A percentile compares a stretch with the other conserved stretches of the same genome.
Evolutionary conservation across 2,797 vertebrate genomes (phyloP).

Genomic region (Epinephelus malabaricus): DNA sequence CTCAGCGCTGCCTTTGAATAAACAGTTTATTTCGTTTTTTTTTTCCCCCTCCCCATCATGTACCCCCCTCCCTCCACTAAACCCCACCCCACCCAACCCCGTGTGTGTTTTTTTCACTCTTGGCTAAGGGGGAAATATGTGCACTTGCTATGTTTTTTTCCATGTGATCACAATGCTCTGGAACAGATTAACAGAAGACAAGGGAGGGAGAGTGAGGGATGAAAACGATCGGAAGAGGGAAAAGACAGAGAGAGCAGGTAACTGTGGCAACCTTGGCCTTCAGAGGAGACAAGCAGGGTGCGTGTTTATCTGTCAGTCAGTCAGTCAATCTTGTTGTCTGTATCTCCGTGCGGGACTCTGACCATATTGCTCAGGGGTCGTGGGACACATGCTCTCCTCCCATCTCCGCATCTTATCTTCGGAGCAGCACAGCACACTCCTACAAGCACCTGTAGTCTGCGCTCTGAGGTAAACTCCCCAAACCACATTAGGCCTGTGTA

Average conservation of each 20-base stretch:
- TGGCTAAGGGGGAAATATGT: constrained; percentile 85
- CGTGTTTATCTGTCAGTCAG: constrained; percentile 31
- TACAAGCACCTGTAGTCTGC: constrained; percentile 77
- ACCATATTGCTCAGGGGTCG: constrained; percentile 25
- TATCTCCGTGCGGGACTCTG: constrained; percentile 11
- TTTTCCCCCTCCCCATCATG: constrained; percentile 55
- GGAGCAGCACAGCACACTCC: constrained; percentile 62
- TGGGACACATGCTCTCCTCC: constrained; percentile 53
- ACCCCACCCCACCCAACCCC: constrained; percentile 48
- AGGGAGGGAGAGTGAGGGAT: constrained; percentile 67
- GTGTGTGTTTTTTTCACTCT: constrained; percentile 84
- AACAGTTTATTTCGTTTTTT: constrained; percentile 86
- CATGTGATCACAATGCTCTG: constrained; percentile 83
- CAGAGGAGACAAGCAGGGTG: constrained; percentile 38
- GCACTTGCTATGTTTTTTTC: constrained; percentile 86
- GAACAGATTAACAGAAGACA: constrained; percentile 81
- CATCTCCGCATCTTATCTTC: constrained; percentile 73
- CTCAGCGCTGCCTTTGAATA: constrained; percentile 86
- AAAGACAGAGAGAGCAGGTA: constrained; percentile 76
- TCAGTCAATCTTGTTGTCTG: constrained; percentile 14
- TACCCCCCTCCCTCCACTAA: constrained; percentile 16
- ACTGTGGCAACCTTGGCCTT: constrained; percentile 77
- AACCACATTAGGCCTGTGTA: constrained; percentile 80
- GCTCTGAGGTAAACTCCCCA: constrained; percentile 74
- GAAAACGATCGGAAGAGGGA: constrained; percentile 68